A percentile compares a stretch with the other conserved stretches of the same genome.
Evolutionary conservation across 2,113 vertebrate species (phyloP).

Genomic region (Corythaeola cristata): DNA sequence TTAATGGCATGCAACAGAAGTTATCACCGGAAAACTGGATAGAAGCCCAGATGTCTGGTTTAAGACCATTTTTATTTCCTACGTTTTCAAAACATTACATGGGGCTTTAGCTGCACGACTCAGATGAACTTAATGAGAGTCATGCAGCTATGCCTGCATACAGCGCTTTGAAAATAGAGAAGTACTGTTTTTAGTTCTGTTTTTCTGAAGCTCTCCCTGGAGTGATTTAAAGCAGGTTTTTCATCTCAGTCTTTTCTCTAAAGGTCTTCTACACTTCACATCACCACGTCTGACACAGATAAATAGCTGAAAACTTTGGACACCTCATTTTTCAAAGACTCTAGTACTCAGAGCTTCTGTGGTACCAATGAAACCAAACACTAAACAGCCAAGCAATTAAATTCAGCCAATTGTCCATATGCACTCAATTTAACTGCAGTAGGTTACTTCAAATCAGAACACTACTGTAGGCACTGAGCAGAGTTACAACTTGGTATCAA

Average conservation of each 20-base stretch:
- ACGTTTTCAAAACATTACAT: slow-evolving; percentile 60
- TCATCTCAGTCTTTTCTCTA: slow-evolving; percentile 4
- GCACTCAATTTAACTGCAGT: neutral
- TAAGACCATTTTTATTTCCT: slow-evolving; percentile 37
- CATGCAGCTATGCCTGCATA: slow-evolving; percentile 19
- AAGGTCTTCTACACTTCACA: slow-evolving; percentile 15
- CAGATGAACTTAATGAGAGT: slow-evolving; percentile 50
- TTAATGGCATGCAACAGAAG: slow-evolving; percentile 33
- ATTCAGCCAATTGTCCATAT: neutral
- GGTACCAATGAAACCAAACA: neutral
- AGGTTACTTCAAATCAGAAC: neutral
- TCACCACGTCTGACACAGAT: neutral
- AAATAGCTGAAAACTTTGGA: neutral
- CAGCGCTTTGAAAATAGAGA: slow-evolving; percentile 22
- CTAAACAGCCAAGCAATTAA: neutral
- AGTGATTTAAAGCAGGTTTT: slow-evolving; percentile 31
- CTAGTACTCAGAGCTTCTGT: neutral
- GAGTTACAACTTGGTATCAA: neutral
- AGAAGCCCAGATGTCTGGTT: slow-evolving; percentile 31
- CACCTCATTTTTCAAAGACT: neutral
- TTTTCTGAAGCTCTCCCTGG: slow-evolving; percentile 32
- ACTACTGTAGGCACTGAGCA: neutral
- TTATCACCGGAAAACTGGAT: neutral
- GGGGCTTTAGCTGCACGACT: slow-evolving; percentile 53
- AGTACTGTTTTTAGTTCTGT: neutral